These are phyloP conservation scores for Eidolon dupreanum DNA, from an alignment of 2,797 vertebrate species.

Conservation along the genomic window DNA sequence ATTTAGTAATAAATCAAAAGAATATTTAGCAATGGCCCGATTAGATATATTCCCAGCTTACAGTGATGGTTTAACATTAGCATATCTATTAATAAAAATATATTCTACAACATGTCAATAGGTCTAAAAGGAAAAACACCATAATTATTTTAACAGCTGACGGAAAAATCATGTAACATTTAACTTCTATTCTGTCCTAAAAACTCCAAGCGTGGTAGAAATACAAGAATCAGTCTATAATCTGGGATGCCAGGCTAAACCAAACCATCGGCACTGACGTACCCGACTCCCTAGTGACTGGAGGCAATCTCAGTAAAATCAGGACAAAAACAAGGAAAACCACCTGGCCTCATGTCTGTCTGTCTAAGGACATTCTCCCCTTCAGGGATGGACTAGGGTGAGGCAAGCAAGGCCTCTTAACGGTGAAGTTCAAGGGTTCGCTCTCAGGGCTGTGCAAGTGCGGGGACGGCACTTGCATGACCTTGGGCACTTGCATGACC, in stretches of 20 bases:
- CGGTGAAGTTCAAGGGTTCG: neutral
- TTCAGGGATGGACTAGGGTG: neutral
- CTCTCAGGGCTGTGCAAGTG: too few species aligned
- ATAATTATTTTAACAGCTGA: neutral
- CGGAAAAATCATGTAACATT: neutral
- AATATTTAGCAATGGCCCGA: neutral
- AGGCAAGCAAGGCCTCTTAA: neutral
- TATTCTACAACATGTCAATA: neutral
- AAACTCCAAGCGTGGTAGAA: neutral
- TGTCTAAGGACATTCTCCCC: neutral
- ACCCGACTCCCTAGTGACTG: neutral
- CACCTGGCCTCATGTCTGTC: neutral
- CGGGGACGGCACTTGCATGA: neutral
- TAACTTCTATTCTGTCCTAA: neutral
- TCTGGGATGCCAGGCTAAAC: neutral
- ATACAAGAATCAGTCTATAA: neutral
- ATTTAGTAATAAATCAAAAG: neutral
- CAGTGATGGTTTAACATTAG: neutral
- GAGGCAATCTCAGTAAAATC: neutral
- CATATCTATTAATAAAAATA: neutral
- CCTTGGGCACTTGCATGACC: neutral
- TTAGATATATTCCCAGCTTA: neutral
- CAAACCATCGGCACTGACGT: neutral
- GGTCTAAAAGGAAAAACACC: neutral
- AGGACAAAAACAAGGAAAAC: neutral